A percentile compares a stretch with the other conserved stretches of the same genome.
Evolutionary conservation across 2,797 vertebrate genomes (phyloP).

Genomic region (Pristis pectinata): DNA sequence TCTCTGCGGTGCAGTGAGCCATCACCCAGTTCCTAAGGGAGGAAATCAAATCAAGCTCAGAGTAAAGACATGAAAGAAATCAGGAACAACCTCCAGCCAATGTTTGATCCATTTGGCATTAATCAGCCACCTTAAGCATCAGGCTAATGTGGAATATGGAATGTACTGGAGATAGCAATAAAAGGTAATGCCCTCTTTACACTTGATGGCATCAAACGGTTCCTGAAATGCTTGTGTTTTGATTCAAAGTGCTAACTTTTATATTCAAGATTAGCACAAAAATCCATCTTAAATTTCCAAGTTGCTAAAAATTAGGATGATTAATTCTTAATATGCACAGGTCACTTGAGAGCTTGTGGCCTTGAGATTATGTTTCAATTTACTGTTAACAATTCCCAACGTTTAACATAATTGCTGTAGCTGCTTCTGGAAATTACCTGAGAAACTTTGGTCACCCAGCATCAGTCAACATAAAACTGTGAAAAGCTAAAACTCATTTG

Average conservation of each 20-base stretch:
- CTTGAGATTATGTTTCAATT: too few species aligned
- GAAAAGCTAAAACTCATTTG: neutral
- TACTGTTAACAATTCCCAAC: neutral
- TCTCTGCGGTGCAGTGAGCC: neutral
- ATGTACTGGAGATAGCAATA: neutral
- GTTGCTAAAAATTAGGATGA: neutral
- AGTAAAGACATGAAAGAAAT: neutral
- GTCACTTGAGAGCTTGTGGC: neutral
- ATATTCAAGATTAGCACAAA: neutral
- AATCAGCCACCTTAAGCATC: neutral
- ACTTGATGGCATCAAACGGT: neutral
- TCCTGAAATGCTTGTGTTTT: neutral
- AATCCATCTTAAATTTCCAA: neutral
- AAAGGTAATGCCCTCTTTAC: neutral
- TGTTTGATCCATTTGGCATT: neutral
- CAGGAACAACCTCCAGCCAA: neutral
- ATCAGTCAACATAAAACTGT: neutral
- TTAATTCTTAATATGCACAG: neutral
- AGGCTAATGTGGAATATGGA: neutral
- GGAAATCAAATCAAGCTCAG: neutral
- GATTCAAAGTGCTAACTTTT: neutral
- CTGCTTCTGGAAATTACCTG: neutral
- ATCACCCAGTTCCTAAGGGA: neutral
- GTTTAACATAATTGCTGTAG: neutral
- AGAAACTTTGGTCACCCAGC: neutral